Evolutionary conservation across 2,797 vertebrate genomes (phyloP), one percentile per base, ranked within the genome.

Genomic region (Anguilla marmorata): DNA sequence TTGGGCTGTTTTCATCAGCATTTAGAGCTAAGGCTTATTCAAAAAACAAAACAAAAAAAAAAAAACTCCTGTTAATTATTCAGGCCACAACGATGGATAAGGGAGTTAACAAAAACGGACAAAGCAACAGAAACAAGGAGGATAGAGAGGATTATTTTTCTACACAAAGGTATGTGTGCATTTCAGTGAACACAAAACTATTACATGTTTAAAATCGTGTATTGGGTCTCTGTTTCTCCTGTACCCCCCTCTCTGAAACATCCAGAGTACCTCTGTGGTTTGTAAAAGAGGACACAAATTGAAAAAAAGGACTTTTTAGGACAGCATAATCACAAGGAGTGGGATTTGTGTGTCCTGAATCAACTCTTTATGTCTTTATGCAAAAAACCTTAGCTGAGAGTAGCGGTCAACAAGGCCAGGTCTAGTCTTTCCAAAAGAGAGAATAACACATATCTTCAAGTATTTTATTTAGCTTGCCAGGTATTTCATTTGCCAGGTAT

Each of bases 1-100:
- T 86, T 74, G 58, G 87, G 50, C 37, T 2, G 41, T 76, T 84
- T 63, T 50, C 37, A 85, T 84, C 85, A 63, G 79, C 87, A 86
- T 52, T 37, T 72, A 30, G 54, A 37, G 24, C 27, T 58, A 7
- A 88, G 84, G 48, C 86, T 60, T 1, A 86, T 6, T 30, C 84
- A 58, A 37, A 37, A 37, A 37, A 37, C 37, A 63, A 86, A 88
- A 69, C 2, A 19, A 27, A 5, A 7, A 56, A 74, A 86, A 69
- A 74, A 60, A 56, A 27, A 16, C 5, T 37, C 7, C 45, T 16
- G 56, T 85, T 54, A 87, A 54, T 83, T 86, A 83, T 84, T 86
- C 45, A 84, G 33, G 19, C 56, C 14, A 45, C 56, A 12, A 45
- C 27, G 54, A 50, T 76, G 45, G 66, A 83, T 84, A 58, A 72